Percentiles rank a stretch among this genome's conserved stretches.
phyloP scores from a whole-genome alignment of 2,113 vertebrate species.

The Origma solitaria region DNA sequence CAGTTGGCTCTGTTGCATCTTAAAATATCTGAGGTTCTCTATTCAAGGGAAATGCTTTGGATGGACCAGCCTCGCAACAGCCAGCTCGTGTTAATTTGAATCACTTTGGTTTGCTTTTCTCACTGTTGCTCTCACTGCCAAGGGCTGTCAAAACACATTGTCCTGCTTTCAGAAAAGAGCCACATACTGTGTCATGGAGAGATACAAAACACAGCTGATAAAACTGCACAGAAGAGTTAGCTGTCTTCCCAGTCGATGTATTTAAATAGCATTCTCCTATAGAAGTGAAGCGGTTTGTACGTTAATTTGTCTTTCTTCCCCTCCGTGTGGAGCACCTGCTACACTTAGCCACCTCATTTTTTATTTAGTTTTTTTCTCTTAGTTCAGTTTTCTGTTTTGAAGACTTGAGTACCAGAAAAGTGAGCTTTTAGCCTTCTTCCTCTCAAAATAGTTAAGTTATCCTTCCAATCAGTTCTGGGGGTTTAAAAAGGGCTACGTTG shows the following conservation, averaged over 20 bases:
- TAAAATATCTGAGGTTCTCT: neutral
- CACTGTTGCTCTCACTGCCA: constrained; percentile 32
- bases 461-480: neutral
- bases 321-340: neutral
- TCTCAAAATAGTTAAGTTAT: neutral
- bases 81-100: neutral
- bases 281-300: neutral
- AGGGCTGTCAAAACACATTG: constrained; percentile 42
- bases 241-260: neutral
- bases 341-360: neutral
- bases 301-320: neutral
- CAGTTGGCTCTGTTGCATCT: neutral
- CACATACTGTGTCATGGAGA: constrained; percentile 12
- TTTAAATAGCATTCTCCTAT: neutral
- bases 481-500: neutral
- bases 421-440: neutral
- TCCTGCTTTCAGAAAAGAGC: constrained; percentile 46
- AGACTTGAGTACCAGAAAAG: neutral
- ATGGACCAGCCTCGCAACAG: neutral
- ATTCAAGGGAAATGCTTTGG: neutral
- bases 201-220: constrained; percentile 41
- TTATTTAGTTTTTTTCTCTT: neutral
- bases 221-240: constrained; percentile 28
- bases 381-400: neutral
- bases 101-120: constrained; percentile 27